Evolutionary conservation across 2,888 invertebrate genomes (phyloP).

Genomic region (Orthonychiurus folsomi): DNA sequence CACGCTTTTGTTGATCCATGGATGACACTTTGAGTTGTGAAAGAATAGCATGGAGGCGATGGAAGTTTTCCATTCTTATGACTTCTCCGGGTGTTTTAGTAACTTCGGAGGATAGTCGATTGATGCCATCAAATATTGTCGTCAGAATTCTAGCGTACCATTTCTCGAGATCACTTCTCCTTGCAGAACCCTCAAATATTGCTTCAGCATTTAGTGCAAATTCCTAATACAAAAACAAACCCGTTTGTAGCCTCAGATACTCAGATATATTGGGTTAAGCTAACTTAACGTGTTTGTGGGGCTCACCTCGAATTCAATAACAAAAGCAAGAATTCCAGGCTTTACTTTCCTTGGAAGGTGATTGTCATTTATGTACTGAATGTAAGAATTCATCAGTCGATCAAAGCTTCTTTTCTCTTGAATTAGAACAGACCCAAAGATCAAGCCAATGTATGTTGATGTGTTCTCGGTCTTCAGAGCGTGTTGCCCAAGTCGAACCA

Average conservation of each 20-base stretch:
- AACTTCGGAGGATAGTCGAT: constrained; percentile 68
- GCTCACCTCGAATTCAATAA: constrained; percentile 70
- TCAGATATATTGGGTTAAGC: background rate
- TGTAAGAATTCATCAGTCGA: constrained; percentile 74
- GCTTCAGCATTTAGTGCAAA: constrained; percentile 79
- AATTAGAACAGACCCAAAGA: constrained; percentile 74
- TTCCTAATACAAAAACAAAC: constrained; percentile 47
- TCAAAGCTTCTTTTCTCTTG: constrained; percentile 86
- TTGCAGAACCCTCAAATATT: constrained; percentile 74
- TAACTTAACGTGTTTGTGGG: background rate
- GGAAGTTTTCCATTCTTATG: constrained; percentile 92
- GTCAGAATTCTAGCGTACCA: constrained; percentile 75
- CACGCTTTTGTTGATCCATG: constrained; percentile 76
- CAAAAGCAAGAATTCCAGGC: constrained; percentile 81
- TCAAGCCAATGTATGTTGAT: constrained; percentile 77
- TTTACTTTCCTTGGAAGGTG: constrained; percentile 65
- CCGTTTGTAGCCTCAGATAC: too few species aligned
- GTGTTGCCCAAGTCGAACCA: constrained; percentile 84
- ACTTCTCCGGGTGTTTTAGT: constrained; percentile 87
- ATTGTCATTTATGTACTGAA: constrained; percentile 69
- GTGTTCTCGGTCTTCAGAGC: constrained; percentile 81
- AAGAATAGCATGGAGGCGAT: constrained; percentile 76
- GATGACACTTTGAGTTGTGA: constrained; percentile 82
- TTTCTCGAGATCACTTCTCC: constrained; percentile 83
- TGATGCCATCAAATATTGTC: constrained; percentile 74